Percentiles rank a stretch among this genome's conserved stretches.
Evolutionary conservation across 2,797 vertebrate genomes (phyloP).

Genomic region (Pseudocheirus occidentalis): DNA sequence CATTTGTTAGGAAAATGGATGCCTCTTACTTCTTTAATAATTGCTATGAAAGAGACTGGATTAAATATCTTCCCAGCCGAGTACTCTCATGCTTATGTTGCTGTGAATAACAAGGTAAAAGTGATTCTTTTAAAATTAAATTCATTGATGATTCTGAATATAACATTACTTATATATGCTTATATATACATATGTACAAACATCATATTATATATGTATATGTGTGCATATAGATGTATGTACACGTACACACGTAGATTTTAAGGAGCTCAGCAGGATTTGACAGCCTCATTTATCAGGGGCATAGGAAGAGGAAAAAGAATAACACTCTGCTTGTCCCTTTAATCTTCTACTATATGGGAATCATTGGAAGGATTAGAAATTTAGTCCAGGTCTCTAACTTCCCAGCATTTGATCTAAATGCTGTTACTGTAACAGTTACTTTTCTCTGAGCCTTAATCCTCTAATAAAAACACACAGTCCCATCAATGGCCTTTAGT

Average conservation of each 20-base stretch:
- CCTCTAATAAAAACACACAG: neutral
- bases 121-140: neutral
- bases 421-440: neutral
- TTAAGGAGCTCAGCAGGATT: neutral
- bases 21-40: conserved; percentile 84
- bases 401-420: neutral
- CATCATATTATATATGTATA: neutral
- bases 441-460: neutral
- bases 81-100: conserved; percentile 87
- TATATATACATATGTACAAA: neutral
- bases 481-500: neutral
- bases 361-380: neutral
- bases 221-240: neutral
- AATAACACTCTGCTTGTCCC: neutral
- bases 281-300: neutral
- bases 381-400: neutral
- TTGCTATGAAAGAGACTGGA: conserved; percentile 86
- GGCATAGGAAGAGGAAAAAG: conserved; percentile 17
- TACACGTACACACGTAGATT: neutral
- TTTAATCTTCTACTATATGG: neutral
- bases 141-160: neutral
- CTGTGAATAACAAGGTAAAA: conserved; percentile 87
- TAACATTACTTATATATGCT: neutral
- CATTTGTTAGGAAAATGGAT: conserved; percentile 89
- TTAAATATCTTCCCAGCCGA: conserved; percentile 92